Evolutionary conservation across 1,140 invertebrate species (phyloP), one percentile per base, ranked within the genome.

Genomic region (Euwallacea similis): DNA sequence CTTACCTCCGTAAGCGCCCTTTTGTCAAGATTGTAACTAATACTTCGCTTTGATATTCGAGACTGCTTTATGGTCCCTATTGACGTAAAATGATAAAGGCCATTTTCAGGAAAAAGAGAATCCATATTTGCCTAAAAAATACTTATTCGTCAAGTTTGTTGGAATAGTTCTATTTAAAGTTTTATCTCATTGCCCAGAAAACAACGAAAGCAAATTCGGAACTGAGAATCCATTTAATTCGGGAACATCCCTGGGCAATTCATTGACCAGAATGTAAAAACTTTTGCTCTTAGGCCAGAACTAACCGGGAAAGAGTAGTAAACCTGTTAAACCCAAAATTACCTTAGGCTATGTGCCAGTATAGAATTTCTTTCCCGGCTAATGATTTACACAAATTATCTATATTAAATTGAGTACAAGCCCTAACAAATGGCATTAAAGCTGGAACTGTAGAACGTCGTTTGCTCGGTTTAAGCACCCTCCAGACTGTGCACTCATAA

Each of bases 401-500:
- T 33, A 33, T 33, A 33, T 33, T 33, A 33, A 33, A 33, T 33
- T 33, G 21, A 33, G 21, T 33, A 33, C 21, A 33, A 33, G 21
- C 21, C 21, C 50, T 63, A 50, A 66, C 66, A 67, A 67, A 67
- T n/a, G 41, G 66, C 44, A 44, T 67, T 33, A 46, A 59, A 58
- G 44, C 16, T 6, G 50, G 54, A 41, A 53, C 33, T 10, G 33
- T 33, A 43, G 41, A 16, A 10, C 43, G 59, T 66, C 63, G 16
- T 16, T 67, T 15, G 46, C 63, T 61, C 21, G 41, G 41, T 54
- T 67, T 67, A 67, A 67, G 55, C 44, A 67, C 66, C 66, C 54
- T 21, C 7, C 66, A 44, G 58, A 41, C 66, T 69, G 66, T 69
- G 66, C 66, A 61, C 55, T 58, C 46, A 69, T 69, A 69, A 69